Base-by-base conservation (phyloP, 1,140 invertebrate genomes). In the Hormaphis cornu region DNA sequence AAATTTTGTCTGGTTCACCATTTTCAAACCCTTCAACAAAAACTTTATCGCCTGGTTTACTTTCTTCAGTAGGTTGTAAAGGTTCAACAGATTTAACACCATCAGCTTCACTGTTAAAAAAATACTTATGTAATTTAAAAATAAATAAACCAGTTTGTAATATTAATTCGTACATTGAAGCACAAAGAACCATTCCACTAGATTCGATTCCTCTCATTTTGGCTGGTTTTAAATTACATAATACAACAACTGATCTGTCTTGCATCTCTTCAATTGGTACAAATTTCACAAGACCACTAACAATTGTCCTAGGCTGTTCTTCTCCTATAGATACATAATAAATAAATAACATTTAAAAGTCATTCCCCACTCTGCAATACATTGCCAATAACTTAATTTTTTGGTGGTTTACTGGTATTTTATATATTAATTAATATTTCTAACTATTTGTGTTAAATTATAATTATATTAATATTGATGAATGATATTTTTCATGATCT, bases 171-270 rank as follows among this genome's bases (percentile, higher is more conserved):
- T 81, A 89, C 87, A 86, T 80, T 50, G 89, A 92, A n/a, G 91
- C 90, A 82, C 92, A 95, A 30, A 95, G 79, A 22, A 95, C 90
- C 91, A 95, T 94, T 59, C 90, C 92, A 77, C 88, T 85, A 1
- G 93, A 95, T 72, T 87, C 84, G 20, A 97, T 80, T 26, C 94
- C 95, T 74, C 91, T 84, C 84, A 97, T 90, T 82, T 94, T 97
- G 26, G 89, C 89, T 44, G 94, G 86, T 80, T 97, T 97, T 26
- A 97, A 81, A 80, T 97, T 98, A 76, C 93, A 95, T 37, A 98
- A 79, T 14, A 97, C 87, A 3, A 96, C 87, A 1, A 94, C 93
- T 80, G 90, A 80, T 73, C 89, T 83, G 74, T 92, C 83, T 74
- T 89, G 80, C 86, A 98, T 89, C 80, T 96, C 85, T 73, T 95